Conservation (phyloP, 2,888 invertebrate species). For the Drosophila neotestacea region DNA sequence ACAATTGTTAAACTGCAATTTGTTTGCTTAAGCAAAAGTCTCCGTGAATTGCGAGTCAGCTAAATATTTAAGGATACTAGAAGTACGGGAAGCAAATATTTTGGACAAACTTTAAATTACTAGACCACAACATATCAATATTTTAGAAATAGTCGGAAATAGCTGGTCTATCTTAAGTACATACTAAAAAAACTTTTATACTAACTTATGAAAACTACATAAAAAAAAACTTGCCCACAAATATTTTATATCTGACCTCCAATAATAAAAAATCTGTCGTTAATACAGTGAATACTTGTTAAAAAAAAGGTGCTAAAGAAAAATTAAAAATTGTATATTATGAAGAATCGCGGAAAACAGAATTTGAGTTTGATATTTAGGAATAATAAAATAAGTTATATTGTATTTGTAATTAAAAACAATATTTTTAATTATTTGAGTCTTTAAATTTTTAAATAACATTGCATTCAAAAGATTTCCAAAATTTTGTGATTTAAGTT, state of each 20-base stretch:
- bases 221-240: constrained; percentile 18
- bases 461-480: too few relatives aligned
- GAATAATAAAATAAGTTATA: too few relatives aligned
- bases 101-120: neutral
- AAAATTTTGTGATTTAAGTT: too few relatives aligned
- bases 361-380: too few relatives aligned
- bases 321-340: too few relatives aligned
- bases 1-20: constrained; percentile 58
- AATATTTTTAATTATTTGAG: neutral
- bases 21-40: constrained; percentile 53
- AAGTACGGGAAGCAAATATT: neutral
- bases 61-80: constrained; percentile 20
- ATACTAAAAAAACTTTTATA: neutral
- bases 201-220: neutral
- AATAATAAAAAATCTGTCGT: neutral
- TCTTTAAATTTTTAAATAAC: too few relatives aligned
- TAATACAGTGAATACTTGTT: neutral
- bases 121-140: neutral
- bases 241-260: neutral
- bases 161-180: constrained; percentile 6
- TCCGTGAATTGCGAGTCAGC: constrained; percentile 48
- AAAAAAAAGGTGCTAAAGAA: neutral
- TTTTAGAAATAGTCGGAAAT: neutral
- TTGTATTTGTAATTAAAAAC: neutral
- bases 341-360: too few relatives aligned